Evolutionary conservation across 2,888 invertebrate genomes (phyloP).

Genomic region (Trichogramma dendrolimi): DNA sequence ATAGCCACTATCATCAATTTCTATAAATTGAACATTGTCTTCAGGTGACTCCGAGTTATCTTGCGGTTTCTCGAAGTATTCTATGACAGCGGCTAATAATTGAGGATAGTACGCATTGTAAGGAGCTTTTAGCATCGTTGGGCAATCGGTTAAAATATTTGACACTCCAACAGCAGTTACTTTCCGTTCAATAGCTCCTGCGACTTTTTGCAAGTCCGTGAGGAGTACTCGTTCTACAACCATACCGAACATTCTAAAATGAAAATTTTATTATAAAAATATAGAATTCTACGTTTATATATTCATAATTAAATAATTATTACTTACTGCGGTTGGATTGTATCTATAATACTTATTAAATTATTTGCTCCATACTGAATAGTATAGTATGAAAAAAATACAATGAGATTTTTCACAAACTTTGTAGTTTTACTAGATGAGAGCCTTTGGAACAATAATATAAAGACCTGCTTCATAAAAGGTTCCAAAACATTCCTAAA

Average conservation of each 20-base stretch:
- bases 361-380: constrained; percentile 73
- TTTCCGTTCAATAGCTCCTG: constrained; percentile 78
- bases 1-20: constrained; percentile 84
- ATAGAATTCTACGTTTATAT: background rate
- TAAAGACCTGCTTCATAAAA: constrained; percentile 82
- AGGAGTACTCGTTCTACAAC: constrained; percentile 85
- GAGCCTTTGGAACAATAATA: constrained; percentile 87
- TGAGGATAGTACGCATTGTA: constrained; percentile 55
- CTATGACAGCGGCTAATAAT: constrained; percentile 58
- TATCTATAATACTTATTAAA: constrained; percentile 76
- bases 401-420: constrained; percentile 83
- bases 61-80: constrained; percentile 83
- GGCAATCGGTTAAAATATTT: constrained; percentile 76
- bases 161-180: constrained; percentile 87
- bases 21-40: constrained; percentile 74
- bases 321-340: constrained; percentile 77
- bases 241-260: constrained; percentile 87
- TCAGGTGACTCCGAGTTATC: constrained; percentile 76
- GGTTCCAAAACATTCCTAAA: constrained; percentile 68
- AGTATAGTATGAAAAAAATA: constrained; percentile 84
- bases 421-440: constrained; percentile 93
- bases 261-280: background rate
- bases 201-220: constrained; percentile 81
- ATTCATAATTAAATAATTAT: constrained; percentile 2
- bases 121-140: constrained; percentile 62